Evolutionary conservation across 2,888 invertebrate genomes (phyloP).

Genomic region (Adelphocoris suturalis): DNA sequence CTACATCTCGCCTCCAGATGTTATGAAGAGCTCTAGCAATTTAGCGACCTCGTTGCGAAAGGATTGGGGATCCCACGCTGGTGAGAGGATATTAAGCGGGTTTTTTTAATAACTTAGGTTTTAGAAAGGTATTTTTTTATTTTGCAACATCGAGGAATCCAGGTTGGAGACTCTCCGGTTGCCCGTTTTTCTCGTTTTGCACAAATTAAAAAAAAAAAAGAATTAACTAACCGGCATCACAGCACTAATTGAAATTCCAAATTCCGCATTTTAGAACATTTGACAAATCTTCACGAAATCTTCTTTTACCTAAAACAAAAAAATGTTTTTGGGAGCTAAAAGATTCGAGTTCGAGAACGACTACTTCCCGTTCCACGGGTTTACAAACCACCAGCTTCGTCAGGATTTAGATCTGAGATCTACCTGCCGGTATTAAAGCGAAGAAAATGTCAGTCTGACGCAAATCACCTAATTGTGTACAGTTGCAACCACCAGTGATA

Average conservation of each 20-base stretch:
- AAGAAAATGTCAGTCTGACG: too few relatives aligned
- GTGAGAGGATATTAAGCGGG: slow-evolving; percentile 23
- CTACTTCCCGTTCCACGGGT: too few relatives aligned
- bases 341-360: too few relatives aligned
- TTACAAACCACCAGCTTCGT: too few relatives aligned
- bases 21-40: slow-evolving; percentile 40
- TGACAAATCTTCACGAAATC: not conserved
- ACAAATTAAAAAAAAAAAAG: not conserved
- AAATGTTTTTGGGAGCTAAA: too few relatives aligned
- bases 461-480: too few relatives aligned
- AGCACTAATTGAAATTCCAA: slow-evolving; percentile 4
- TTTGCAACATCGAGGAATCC: slow-evolving; percentile 38
- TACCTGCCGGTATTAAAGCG: too few relatives aligned
- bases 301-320: not conserved
- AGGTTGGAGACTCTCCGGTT: not conserved
- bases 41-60: slow-evolving; percentile 21
- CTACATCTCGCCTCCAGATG: slow-evolving; percentile 5
- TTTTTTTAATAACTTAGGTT: slow-evolving; percentile 15
- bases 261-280: not conserved
- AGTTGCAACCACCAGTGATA: too few relatives aligned
- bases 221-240: not conserved
- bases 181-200: slow-evolving; percentile 17
- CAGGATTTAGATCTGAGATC: too few relatives aligned
- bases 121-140: slow-evolving; percentile 22
- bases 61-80: slow-evolving; percentile 18